Conservation (phyloP, 2,113 vertebrate species). For the Amazona guildingii region DNA sequence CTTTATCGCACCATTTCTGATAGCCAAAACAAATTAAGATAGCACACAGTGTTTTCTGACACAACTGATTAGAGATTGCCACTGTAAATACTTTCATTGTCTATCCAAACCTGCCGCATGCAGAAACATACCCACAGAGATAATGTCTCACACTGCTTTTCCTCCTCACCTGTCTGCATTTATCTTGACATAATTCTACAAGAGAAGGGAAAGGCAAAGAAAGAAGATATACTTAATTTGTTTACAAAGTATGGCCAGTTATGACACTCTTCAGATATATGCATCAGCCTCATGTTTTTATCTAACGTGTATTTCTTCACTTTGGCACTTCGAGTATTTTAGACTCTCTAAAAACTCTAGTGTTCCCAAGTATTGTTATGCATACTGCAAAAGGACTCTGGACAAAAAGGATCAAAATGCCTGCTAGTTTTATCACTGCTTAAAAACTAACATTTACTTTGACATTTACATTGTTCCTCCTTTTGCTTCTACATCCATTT, state of each 20-base stretch:
- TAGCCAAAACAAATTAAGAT: background rate
- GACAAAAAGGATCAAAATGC: background rate
- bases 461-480: background rate
- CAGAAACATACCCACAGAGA: background rate
- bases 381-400: background rate
- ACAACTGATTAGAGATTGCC: background rate
- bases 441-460: background rate
- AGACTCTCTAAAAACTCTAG: background rate
- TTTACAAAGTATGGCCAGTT: background rate
- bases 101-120: background rate
- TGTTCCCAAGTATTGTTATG: background rate
- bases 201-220: background rate
- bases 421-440: background rate
- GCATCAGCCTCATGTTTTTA: background rate
- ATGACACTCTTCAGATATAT: background rate
- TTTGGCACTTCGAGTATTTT: background rate
- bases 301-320: background rate
- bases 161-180: background rate
- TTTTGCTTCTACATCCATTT: background rate
- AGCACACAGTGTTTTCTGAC: background rate
- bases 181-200: background rate
- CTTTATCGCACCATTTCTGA: background rate
- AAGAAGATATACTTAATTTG: background rate
- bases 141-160: background rate
- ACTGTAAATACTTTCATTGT: background rate